phyloP scores from a whole-genome alignment of 2,113 vertebrate genomes.

The Xerus inauris region DNA sequence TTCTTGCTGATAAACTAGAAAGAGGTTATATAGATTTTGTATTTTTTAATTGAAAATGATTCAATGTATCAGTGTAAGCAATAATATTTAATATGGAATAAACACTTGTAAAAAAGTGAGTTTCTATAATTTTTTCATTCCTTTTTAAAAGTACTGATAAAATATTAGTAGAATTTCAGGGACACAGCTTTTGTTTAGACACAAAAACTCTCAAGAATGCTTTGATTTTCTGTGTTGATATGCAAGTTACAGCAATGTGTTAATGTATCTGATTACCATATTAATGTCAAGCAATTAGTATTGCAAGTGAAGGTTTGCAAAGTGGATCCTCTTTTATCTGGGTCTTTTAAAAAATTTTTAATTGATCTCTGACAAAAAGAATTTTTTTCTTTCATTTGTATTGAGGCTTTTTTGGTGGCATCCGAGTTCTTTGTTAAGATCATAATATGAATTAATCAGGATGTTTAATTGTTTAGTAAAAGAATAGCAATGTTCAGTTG shows the following conservation, averaged over 20 bases:
- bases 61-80: slow-evolving; percentile 59
- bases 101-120: not conserved
- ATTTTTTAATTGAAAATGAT: slow-evolving; percentile 66
- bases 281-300: not conserved
- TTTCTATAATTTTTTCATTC: not conserved
- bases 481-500: not conserved
- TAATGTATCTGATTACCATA: not conserved
- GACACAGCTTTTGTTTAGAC: not conserved
- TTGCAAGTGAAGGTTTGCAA: not conserved
- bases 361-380: not conserved
- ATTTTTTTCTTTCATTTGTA: not conserved
- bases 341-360: not conserved
- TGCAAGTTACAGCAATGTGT: not conserved
- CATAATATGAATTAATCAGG: not conserved
- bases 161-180: not conserved
- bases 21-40: slow-evolving; percentile 63
- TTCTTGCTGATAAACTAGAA: slow-evolving; percentile 65
- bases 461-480: not conserved
- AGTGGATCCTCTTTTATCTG: not conserved
- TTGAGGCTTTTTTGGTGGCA: not conserved
- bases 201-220: not conserved
- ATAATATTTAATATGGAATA: not conserved
- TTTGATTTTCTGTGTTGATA: not conserved
- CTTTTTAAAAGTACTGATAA: not conserved
- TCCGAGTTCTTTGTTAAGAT: not conserved